These are phyloP conservation scores for Poecilia velifera DNA, from an alignment of 2,797 vertebrate genomes.

Conservation along the genomic window DNA sequence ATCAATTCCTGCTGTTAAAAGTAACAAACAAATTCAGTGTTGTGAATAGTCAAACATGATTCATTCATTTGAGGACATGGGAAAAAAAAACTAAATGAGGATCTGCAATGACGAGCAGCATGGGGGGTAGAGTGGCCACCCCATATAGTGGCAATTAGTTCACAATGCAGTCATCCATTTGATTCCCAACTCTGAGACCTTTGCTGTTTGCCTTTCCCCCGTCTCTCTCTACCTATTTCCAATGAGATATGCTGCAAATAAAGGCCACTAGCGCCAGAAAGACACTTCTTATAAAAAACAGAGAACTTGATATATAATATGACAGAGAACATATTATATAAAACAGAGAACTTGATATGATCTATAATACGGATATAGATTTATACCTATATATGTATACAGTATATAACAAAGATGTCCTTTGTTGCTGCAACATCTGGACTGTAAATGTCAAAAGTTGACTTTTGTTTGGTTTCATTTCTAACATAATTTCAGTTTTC, in stretches of 20 bases:
- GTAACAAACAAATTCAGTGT: background rate
- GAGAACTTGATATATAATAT: too few relatives aligned
- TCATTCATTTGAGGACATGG: background rate
- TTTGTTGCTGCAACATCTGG: background rate
- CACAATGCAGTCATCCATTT: too few relatives aligned
- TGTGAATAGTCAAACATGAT: background rate
- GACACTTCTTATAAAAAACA: too few relatives aligned
- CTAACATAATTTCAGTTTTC: background rate
- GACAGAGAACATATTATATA: too few relatives aligned
- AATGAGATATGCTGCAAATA: too few relatives aligned
- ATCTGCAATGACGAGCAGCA: background rate
- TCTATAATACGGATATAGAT: background rate
- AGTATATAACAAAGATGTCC: background rate
- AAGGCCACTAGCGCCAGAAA: too few relatives aligned
- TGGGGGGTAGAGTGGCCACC: too few relatives aligned
- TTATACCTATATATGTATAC: background rate
- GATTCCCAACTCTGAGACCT: too few relatives aligned
- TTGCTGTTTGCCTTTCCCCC: too few relatives aligned
- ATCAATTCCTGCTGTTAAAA: background rate
- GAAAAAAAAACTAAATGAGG: background rate
- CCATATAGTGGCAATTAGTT: too few relatives aligned
- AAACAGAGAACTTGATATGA: too few relatives aligned
- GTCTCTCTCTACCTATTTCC: too few relatives aligned
- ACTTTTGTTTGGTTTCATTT: background rate
- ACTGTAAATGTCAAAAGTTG: background rate